A percentile compares a stretch with the other conserved stretches of the same genome.
Evolutionary conservation across 2,113 vertebrate species (phyloP).

Genomic region (Psittacus erithacus): DNA sequence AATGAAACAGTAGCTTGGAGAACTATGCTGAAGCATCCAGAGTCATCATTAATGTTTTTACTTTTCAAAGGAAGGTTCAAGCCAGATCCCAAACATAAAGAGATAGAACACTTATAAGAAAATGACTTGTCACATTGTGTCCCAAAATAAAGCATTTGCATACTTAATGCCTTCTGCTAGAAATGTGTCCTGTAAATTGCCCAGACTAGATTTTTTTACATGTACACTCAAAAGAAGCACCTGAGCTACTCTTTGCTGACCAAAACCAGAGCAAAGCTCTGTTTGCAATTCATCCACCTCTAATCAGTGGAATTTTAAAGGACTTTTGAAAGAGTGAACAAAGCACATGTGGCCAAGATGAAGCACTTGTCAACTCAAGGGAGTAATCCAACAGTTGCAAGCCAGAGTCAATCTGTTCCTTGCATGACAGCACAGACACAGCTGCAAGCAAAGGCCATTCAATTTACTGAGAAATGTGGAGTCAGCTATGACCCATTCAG

Average conservation of each 20-base stretch:
- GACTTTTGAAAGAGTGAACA: conserved; percentile 51
- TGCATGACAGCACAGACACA: not conserved
- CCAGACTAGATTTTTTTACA: not conserved
- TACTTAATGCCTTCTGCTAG: not conserved
- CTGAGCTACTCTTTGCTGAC: conserved; percentile 2
- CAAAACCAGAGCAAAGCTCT: not conserved
- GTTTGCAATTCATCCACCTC: conserved; percentile 27
- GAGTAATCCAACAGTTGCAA: conserved; percentile 16
- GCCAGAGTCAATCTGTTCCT: conserved; percentile 37
- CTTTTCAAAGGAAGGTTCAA: not conserved
- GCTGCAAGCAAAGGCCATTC: not conserved
- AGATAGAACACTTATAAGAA: not conserved
- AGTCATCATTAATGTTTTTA: not conserved
- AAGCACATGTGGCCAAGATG: conserved; percentile 12
- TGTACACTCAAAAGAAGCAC: not conserved
- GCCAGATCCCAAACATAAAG: not conserved
- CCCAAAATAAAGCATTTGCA: not conserved
- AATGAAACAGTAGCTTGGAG: not conserved
- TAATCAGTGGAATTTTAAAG: conserved; percentile 44
- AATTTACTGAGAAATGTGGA: not conserved
- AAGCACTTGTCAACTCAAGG: conserved; percentile 39
- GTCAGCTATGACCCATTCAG: not conserved
- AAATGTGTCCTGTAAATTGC: not conserved
- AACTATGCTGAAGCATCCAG: not conserved
- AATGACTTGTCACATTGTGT: not conserved